Percentiles rank a stretch among this genome's conserved stretches.
Conservation (phyloP, 1,140 invertebrate species). For the Melanaphis sacchari region DNA sequence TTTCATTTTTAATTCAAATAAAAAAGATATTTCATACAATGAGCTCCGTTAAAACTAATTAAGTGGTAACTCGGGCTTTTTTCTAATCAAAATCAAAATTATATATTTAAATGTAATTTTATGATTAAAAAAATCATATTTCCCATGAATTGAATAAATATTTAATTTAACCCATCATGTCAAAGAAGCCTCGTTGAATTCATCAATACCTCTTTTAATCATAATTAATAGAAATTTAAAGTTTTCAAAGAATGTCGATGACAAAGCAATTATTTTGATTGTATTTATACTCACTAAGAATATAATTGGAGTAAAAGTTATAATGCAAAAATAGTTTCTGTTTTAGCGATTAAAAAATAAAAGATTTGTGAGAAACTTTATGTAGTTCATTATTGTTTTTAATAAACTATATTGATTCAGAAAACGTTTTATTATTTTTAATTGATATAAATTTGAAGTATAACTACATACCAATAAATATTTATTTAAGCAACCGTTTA, state of each 20-base stretch:
- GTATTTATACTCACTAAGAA: neutral
- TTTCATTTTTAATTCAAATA: neutral
- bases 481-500: neutral
- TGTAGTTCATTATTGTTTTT: constrained; percentile 6
- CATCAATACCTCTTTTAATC: neutral
- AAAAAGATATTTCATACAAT: neutral
- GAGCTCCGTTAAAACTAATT: too few relatives aligned
- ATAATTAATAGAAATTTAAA: neutral
- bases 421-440: neutral
- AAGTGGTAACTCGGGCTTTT: too few relatives aligned
- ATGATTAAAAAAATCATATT: neutral
- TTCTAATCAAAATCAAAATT: neutral
- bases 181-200: neutral
- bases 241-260: neutral
- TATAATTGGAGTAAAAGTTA: neutral
- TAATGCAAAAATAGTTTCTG: constrained; percentile 20
- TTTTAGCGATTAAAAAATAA: neutral
- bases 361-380: neutral
- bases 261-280: neutral
- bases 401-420: neutral
- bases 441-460: neutral
- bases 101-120: neutral
- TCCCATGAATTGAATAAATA: neutral
- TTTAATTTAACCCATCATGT: neutral
- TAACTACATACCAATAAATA: neutral